Conservation (phyloP, 2,113 vertebrate genomes). For the Cichladusa arquata region DNA sequence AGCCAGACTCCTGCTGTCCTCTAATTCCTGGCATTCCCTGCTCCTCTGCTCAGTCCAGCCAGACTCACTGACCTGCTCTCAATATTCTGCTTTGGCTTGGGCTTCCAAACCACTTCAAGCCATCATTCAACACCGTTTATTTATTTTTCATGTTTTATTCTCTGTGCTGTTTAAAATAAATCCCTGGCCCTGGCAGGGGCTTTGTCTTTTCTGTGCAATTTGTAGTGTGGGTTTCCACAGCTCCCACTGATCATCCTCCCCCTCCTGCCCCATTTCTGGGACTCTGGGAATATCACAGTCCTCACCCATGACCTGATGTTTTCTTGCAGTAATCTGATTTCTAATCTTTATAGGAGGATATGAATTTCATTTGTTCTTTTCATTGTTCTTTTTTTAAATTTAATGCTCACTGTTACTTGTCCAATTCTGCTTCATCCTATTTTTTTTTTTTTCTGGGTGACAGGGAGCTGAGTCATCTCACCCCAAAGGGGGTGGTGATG, state of each 20-base stretch:
- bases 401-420: background rate
- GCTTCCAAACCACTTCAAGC: background rate
- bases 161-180: background rate
- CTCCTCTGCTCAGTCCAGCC: conserved; percentile 33
- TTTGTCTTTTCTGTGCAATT: background rate
- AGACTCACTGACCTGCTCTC: conserved; percentile 15
- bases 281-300: background rate
- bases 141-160: background rate
- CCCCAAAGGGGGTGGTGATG: background rate
- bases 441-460: background rate
- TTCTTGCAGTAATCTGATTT: background rate
- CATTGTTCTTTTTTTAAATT: background rate
- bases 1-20: conserved; percentile 29
- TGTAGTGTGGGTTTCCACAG: background rate
- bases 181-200: background rate
- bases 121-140: background rate
- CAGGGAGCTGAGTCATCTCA: background rate
- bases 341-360: background rate
- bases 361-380: background rate
- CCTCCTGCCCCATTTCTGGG: background rate
- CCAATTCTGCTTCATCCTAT: background rate
- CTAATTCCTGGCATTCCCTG: conserved; percentile 15
- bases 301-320: background rate
- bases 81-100: conserved; percentile 5
- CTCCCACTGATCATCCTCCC: background rate